phyloP scores from a whole-genome alignment of 2,113 vertebrate species.

The Ammodytes dubius region DNA sequence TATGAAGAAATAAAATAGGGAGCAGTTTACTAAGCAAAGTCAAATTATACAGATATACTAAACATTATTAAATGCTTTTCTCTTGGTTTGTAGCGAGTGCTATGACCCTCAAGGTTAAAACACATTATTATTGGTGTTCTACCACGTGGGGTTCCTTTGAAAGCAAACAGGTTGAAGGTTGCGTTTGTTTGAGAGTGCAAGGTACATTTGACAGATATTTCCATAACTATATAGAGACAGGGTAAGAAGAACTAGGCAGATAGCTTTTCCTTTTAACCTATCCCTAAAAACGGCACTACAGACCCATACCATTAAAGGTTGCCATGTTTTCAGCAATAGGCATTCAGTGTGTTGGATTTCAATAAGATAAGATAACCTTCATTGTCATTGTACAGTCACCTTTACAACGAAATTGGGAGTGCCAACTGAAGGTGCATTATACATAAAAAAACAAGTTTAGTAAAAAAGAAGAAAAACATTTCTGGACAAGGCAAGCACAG shows the following conservation, averaged over 20 bases:
- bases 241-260: neutral
- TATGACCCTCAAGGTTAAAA: constrained; percentile 31
- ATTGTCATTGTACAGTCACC: too few relatives aligned
- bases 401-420: too few relatives aligned
- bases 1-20: neutral
- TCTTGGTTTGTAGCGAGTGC: neutral
- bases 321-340: neutral
- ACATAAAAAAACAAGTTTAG: too few relatives aligned
- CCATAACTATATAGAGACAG: neutral
- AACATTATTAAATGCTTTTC: neutral
- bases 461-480: too few relatives aligned
- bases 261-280: neutral
- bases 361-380: neutral
- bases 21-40: neutral
- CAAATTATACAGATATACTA: neutral
- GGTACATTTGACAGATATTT: neutral
- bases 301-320: neutral
- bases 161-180: constrained; percentile 50
- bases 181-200: constrained; percentile 52
- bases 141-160: constrained; percentile 11
- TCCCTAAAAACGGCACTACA: neutral
- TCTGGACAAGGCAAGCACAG: too few relatives aligned
- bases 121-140: constrained; percentile 13
- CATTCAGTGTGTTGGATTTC: neutral
- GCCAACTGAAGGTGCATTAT: too few relatives aligned